Evolutionary conservation across 2,113 vertebrate species (phyloP).

Genomic region (Scolopax mira): DNA sequence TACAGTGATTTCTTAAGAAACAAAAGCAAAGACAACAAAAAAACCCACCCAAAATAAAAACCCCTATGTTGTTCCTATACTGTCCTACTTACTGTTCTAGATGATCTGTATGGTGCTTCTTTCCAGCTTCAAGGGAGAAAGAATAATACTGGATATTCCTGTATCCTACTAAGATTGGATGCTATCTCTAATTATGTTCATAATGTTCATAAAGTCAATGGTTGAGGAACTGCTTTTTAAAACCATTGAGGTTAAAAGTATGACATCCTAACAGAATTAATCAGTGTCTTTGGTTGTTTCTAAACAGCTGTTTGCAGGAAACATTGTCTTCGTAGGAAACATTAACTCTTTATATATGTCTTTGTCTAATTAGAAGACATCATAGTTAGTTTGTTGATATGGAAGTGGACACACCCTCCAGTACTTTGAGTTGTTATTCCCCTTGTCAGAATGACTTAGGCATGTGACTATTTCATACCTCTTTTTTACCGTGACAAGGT

Average conservation of each 20-base stretch:
- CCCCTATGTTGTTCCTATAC: rapidly evolving
- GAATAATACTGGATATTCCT: neutral
- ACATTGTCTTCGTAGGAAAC: neutral
- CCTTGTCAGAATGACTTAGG: slow-evolving; percentile 46
- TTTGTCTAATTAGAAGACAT: slow-evolving; percentile 51
- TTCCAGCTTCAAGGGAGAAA: neutral
- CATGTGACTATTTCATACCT: neutral
- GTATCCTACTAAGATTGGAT: neutral
- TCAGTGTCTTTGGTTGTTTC: neutral
- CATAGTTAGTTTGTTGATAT: slow-evolving; percentile 30
- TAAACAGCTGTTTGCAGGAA: neutral
- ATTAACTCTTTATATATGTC: neutral
- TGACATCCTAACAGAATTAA: neutral
- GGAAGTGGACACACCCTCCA: neutral
- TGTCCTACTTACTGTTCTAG: neutral
- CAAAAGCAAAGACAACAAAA: too few species aligned
- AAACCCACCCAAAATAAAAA: rapidly evolving
- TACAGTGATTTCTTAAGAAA: neutral
- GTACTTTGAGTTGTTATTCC: slow-evolving; percentile 42
- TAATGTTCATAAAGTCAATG: neutral
- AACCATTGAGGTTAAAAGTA: neutral
- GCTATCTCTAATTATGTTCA: neutral
- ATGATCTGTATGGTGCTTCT: neutral
- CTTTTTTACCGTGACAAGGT: slow-evolving; percentile 66
- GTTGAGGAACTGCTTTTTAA: neutral